Evolutionary conservation across 1,140 invertebrate species (phyloP), one percentile per base, ranked within the genome.

Genomic region (Tetramorium alpestre): DNA sequence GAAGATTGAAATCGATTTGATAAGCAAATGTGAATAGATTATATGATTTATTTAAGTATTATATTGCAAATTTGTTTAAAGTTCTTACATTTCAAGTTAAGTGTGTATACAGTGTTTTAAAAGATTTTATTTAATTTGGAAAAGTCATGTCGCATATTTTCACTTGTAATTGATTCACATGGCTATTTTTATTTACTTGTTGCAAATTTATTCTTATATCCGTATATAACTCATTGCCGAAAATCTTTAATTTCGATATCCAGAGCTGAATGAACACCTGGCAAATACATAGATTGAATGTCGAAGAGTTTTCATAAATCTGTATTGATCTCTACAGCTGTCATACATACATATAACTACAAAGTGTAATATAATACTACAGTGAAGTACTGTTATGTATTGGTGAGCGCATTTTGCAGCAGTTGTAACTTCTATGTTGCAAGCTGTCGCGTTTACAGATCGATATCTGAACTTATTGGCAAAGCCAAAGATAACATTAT

Each of bases 301-400:
- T 28, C 41, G 54, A n/a, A 72, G 49, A 73, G 38, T 82, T 82
- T 65, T 82, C 18, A 25, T 28, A 58, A 82, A 82, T 82, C 51
- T 51, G 28, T 72, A 51, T 82, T 69, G 65, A 82, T 72, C 51
- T 38, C 16, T 11, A 25, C 5, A 44, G 5, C 25, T 41, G 28
- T 65, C 22, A 22, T 22, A 22, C 22, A 22, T 25, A 33, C 33
- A 33, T 33, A 16, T 22, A 44, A 70, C 11, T 44, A 47, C 7
- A 82, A 82, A 58, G 49, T 82, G 28, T 25, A 47, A 58, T 33
- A 58, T 44, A 78, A 58, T 44, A 3, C 8, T 41, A 16, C 28
- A n/a, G 16, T 49, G 10, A 62, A 25, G 25, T n/a, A 44, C 4
- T 13, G 16, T 6, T 7, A 6, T 22, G 47, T 16, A 47, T 72